These are phyloP conservation scores for Chionomys nivalis DNA, from an alignment of 2,113 vertebrate species.

Conservation along the genomic window DNA sequence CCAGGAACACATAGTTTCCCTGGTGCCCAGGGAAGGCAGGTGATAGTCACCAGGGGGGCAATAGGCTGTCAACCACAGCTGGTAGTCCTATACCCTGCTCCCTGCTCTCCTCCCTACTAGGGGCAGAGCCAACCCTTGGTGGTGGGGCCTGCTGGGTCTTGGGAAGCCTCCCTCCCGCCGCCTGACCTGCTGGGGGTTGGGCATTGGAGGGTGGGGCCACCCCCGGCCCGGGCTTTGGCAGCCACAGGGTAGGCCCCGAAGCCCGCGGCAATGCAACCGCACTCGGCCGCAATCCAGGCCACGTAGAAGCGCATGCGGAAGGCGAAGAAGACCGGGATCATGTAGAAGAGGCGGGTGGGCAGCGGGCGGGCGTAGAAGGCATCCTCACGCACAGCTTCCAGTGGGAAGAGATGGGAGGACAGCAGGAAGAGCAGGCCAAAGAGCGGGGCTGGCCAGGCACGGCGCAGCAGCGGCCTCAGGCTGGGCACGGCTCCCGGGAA, in stretches of 20 bases:
- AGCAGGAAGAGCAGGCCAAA: constrained; percentile 89
- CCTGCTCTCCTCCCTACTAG: constrained; percentile 59
- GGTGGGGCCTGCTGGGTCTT: constrained; percentile 60
- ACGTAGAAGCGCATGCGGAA: constrained; percentile 96
- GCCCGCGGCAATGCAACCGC: constrained; percentile 92
- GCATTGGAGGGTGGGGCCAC: constrained; percentile 91
- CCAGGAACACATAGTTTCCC: not conserved
- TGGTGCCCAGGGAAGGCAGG: not conserved
- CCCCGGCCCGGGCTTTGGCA: constrained; percentile 90
- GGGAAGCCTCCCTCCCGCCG: constrained; percentile 69
- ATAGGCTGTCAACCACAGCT: not conserved
- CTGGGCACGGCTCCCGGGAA: constrained; percentile 87
- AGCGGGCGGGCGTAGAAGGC: constrained; percentile 89
- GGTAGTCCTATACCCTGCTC: not conserved
- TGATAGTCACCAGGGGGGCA: not conserved
- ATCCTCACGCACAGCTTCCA: constrained; percentile 89
- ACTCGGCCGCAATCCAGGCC: constrained; percentile 93
- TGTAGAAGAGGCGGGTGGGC: constrained; percentile 92
- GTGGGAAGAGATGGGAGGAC: constrained; percentile 88
- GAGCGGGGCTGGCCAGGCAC: constrained; percentile 88
- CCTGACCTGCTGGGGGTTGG: constrained; percentile 82
- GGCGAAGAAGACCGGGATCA: constrained; percentile 92
- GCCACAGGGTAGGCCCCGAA: constrained; percentile 93
- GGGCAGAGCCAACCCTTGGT: constrained; percentile 62
- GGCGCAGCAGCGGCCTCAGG: constrained; percentile 87